Percentiles rank a stretch among this genome's conserved stretches.
Conservation (phyloP, 2,888 invertebrate species). For the Zonitis immaculata region DNA sequence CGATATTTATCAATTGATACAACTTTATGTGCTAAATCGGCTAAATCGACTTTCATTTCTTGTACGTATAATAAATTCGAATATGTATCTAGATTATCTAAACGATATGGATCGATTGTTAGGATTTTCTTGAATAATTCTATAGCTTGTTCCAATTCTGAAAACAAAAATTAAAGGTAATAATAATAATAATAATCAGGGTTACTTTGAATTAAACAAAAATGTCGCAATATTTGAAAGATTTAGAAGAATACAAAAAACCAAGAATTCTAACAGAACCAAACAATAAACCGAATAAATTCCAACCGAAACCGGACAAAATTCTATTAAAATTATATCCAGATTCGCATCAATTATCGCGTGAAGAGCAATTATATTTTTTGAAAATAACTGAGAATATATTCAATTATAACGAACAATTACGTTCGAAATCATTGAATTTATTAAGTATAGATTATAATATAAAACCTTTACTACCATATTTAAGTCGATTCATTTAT, state of each 20-base stretch:
- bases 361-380: slow-evolving; percentile 36
- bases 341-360: slow-evolving; percentile 30
- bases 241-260: slow-evolving; percentile 13
- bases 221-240: slow-evolving; percentile 15
- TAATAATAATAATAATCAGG: not conserved
- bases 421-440: slow-evolving; percentile 33
- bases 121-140: slow-evolving; percentile 78
- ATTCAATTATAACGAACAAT: slow-evolving; percentile 37
- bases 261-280: slow-evolving; percentile 1
- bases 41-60: slow-evolving; percentile 86
- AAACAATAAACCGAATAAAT: slow-evolving; percentile 20
- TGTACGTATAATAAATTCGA: slow-evolving; percentile 94
- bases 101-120: slow-evolving; percentile 82
- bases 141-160: slow-evolving; percentile 87
- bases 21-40: slow-evolving; percentile 88
- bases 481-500: slow-evolving; percentile 34
- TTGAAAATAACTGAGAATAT: slow-evolving; percentile 35
- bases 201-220: not conserved
- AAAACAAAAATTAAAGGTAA: slow-evolving; percentile 22
- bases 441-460: slow-evolving; percentile 30
- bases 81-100: slow-evolving; percentile 95
- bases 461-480: slow-evolving; percentile 30
- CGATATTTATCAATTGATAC: slow-evolving; percentile 94
- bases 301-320: slow-evolving; percentile 32
- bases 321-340: slow-evolving; percentile 33